Evolutionary conservation across 2,113 vertebrate species (phyloP), one percentile per base, ranked within the genome.

Genomic region (Empidonax alnorum): DNA sequence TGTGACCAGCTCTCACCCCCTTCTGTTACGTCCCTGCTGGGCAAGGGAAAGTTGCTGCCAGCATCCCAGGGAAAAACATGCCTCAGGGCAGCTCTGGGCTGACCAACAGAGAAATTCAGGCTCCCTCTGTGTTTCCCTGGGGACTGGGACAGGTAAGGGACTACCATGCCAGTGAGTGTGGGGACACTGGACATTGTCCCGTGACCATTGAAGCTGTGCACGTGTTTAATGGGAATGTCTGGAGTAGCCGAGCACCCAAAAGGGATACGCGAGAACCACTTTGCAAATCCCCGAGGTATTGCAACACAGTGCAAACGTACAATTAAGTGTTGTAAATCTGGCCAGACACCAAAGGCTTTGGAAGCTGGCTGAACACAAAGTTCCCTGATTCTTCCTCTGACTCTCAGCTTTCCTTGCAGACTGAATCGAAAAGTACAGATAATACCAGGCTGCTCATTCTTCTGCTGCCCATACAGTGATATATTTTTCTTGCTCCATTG

Each of bases 281-380:
- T 10, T 28, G 46, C 66, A 67, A 76, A 74, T 3, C 58, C 46
- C 78, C 6, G 33, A 93, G 59, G 72, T 86, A 82, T 88, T 93
- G 95, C 94, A 67, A 96, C 82, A 50, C n/a, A 31, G 33, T 14
- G 33, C 65, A 92, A 96, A 94, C 1, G 2, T 85, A 84, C 88
- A 85, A 93, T 94, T 94, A 91, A 66, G 49, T 93, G 56, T 58
- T 92, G 82, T 61, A 79, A 89, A 96, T 39, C 74, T 95, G 94
- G 96, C 93, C 66, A 92, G 71, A 68, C 79, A 86, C 90, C 93
- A 94, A 92, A 79, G 81, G 69, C 81, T 94, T 84, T 79, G 86
- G 80, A 91, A 91, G n/a, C 16, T 96, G 94, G 94, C 93, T 95
- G 94, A 93, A 96, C 94, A 96, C 47, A 18, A 59, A 92, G 95